A percentile compares a stretch with the other conserved stretches of the same genome.
phyloP scores from a whole-genome alignment of 2,113 vertebrate genomes.

The Labeo rohita region DNA sequence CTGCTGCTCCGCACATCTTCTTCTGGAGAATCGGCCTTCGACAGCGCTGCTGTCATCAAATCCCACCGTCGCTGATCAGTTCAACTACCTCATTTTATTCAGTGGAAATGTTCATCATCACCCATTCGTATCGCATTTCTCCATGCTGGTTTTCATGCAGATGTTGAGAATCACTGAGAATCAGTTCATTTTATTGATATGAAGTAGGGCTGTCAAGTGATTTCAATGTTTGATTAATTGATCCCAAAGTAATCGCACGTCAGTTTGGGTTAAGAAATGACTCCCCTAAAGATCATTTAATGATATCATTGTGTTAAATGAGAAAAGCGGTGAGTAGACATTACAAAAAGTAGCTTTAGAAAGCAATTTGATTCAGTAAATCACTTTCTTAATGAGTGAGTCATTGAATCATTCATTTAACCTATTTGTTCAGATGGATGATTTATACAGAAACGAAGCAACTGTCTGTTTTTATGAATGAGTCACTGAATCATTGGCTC shows the following conservation, averaged over 20 bases:
- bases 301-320: background rate
- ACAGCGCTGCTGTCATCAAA: background rate
- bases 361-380: too few relatives aligned
- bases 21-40: background rate
- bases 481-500: too few relatives aligned
- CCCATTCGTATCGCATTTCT: constrained; percentile 21
- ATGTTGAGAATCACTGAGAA: background rate
- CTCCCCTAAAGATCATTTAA: background rate
- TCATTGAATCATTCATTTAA: background rate
- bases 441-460: too few relatives aligned
- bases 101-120: too few relatives aligned
- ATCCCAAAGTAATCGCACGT: background rate
- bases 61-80: background rate
- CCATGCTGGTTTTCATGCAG: constrained; percentile 28
- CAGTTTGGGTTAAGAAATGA: background rate
- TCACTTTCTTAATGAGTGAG: background rate
- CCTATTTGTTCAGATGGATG: too few relatives aligned
- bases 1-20: constrained; percentile 55
- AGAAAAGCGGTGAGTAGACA: background rate
- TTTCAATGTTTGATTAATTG: background rate
- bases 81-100: background rate
- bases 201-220: background rate
- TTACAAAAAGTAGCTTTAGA: background rate
- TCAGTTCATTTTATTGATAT: too few relatives aligned
- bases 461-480: too few relatives aligned